These are phyloP conservation scores for Lycaena phlaeas DNA, from an alignment of 2,888 invertebrate species.

Conservation along the genomic window DNA sequence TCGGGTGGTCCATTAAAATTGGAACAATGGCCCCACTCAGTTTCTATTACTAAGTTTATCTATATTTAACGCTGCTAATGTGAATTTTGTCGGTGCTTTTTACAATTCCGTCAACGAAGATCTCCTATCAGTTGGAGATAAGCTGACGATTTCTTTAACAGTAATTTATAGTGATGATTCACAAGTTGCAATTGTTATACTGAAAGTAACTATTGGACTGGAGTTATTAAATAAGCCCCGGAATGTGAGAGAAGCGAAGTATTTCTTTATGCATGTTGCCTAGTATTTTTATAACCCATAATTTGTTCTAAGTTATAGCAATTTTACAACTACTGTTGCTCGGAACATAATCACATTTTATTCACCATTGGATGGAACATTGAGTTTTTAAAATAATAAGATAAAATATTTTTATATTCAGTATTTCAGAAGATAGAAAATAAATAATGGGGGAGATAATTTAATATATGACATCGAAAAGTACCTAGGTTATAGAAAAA, in stretches of 20 bases:
- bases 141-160: conserved; percentile 5
- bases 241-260: neutral
- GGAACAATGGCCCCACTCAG: conserved; percentile 63
- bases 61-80: conserved; percentile 62
- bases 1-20: conserved; percentile 65
- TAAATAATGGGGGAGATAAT: too few relatives aligned
- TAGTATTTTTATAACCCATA: too few relatives aligned
- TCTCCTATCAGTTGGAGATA: conserved; percentile 7
- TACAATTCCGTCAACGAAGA: conserved; percentile 26
- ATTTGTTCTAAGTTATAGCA: too few relatives aligned
- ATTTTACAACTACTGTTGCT: too few relatives aligned
- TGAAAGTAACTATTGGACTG: neutral
- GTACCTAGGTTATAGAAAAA: too few relatives aligned
- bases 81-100: conserved; percentile 48
- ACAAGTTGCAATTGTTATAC: neutral
- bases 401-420: too few relatives aligned
- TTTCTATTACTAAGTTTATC: conserved; percentile 63
- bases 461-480: too few relatives aligned
- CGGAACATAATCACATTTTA: too few relatives aligned
- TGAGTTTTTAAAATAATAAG: too few relatives aligned
- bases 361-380: too few relatives aligned
- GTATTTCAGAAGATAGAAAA: too few relatives aligned
- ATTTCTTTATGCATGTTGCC: too few relatives aligned
- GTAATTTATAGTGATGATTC: conserved; percentile 2
- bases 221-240: neutral